Conservation (phyloP, 2,888 invertebrate species). For the Adelphocoris suturalis region DNA sequence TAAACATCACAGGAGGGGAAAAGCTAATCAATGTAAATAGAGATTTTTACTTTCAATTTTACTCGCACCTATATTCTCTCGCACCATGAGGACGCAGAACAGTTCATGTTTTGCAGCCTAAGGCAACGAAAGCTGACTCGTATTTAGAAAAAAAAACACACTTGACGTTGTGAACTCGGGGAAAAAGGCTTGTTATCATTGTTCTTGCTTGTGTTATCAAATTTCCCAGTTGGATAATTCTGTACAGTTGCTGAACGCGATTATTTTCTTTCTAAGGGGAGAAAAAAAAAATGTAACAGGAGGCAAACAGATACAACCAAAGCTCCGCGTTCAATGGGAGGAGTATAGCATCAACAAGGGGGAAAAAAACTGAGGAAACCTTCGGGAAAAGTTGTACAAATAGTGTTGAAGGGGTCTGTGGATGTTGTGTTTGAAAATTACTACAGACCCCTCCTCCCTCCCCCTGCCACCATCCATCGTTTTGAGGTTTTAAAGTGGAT, state of each 20-base stretch:
- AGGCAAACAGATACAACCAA: slow-evolving; percentile 1
- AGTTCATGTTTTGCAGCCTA: no score
- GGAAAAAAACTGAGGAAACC: background rate
- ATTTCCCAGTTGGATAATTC: slow-evolving; percentile 5
- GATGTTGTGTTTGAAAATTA: slow-evolving; percentile 41
- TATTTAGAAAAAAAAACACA: no score
- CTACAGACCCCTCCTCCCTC: background rate
- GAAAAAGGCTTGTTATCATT: no score
- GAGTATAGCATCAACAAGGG: background rate
- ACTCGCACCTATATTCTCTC: no score
- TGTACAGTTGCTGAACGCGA: background rate
- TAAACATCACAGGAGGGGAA: no score
- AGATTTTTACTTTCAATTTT: no score
- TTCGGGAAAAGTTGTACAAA: slow-evolving; percentile 25
- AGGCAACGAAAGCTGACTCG: no score
- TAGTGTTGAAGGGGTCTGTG: slow-evolving; percentile 6
- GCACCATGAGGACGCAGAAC: no score
- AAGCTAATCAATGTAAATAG: no score
- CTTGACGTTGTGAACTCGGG: no score
- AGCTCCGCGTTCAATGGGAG: background rate
- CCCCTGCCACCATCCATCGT: background rate
- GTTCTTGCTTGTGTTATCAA: background rate
- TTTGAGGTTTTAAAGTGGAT: background rate
- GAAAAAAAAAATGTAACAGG: background rate
- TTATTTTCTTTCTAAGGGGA: background rate